Conservation (phyloP, 2,888 invertebrate genomes). For the Andrena trimmerana region DNA sequence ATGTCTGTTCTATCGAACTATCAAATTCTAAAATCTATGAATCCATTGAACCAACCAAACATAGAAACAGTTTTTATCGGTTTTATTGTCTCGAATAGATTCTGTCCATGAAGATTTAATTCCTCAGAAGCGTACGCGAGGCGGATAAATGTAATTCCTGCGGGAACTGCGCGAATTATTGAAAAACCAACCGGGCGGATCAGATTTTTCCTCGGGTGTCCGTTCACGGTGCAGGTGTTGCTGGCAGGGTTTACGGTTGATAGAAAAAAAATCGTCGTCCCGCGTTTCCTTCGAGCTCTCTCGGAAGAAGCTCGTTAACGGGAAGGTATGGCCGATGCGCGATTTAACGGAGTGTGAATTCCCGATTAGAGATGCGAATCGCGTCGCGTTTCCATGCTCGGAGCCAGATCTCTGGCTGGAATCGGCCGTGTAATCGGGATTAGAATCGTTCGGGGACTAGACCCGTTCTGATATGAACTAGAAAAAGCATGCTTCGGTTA, state of each 20-base stretch:
- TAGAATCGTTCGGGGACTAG: constrained; percentile 48
- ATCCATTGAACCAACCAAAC: not conserved
- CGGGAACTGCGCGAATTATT: constrained; percentile 38
- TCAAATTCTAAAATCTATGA: too few species aligned
- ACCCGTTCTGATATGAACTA: not conserved
- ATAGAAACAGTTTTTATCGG: not conserved
- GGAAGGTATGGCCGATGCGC: constrained; percentile 61
- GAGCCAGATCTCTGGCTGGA: constrained; percentile 30
- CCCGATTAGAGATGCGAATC: constrained; percentile 76
- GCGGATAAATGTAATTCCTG: constrained; percentile 12
- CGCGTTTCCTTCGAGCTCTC: constrained; percentile 57
- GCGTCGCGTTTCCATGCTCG: constrained; percentile 21
- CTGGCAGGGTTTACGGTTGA: constrained; percentile 13
- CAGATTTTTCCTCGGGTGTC: constrained; percentile 20
- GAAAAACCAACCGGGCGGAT: constrained; percentile 29
- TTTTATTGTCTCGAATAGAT: not conserved
- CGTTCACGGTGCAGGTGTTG: not conserved
- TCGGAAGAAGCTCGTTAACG: constrained; percentile 73
- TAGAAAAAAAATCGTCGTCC: constrained; percentile 49
- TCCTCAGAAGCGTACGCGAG: not conserved
- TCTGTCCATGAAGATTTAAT: constrained; percentile 31
- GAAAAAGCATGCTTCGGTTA: not conserved
- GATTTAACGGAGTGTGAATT: constrained; percentile 79
- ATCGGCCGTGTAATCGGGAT: constrained; percentile 55
- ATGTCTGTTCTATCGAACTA: too few species aligned